Evolutionary conservation across 2,113 vertebrate species (phyloP), one percentile per base, ranked within the genome.

Genomic region (Oncorhynchus mykiss): DNA sequence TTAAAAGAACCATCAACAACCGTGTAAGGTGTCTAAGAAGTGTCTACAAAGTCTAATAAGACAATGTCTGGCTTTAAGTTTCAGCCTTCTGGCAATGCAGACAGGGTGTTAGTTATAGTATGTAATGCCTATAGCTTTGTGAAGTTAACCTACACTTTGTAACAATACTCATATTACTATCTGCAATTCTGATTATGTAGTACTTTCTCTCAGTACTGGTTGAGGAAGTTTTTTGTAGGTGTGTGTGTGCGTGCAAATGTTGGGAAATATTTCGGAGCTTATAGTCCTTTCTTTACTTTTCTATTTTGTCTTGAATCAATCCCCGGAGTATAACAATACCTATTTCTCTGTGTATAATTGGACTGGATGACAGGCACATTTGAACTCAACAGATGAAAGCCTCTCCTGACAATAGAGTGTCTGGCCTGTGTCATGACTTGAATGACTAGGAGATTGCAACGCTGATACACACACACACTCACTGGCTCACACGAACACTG

Each of bases 281-380:
- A 65, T 85, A 84, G 89, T 82, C 84, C 86, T 88, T 86, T 88
- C 82, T 89, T 90, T 82, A 85, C 87, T 91, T 90, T 91, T 92
- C 89, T 92, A 90, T 93, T 92, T 92, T 89, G 88, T 91, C 88
- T 91, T 92, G 88, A 94, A 93, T 93, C 92, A 93, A 91, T 92
- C 88, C 90, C 93, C 83, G 51, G 87, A 88, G 92, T 90, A 91
- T 91, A 92, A 93, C 92, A 91, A 92, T 93, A 93, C 90, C 91
- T 91, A 93, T 93, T 93, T 92, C 91, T 93, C 89, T 87, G 88
- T 90, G 91, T 93, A 91, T 93, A 93, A 94, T 94, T 94, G 92
- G 92, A 92, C 91, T 91, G 91, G 92, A 92, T 92, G 92, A 92
- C 91, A 92, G 91, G 84, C 91, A 92, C 92, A 92, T 93, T 91